Evolutionary conservation across 2,888 invertebrate species (phyloP).

Genomic region (Flexamia atlantica): DNA sequence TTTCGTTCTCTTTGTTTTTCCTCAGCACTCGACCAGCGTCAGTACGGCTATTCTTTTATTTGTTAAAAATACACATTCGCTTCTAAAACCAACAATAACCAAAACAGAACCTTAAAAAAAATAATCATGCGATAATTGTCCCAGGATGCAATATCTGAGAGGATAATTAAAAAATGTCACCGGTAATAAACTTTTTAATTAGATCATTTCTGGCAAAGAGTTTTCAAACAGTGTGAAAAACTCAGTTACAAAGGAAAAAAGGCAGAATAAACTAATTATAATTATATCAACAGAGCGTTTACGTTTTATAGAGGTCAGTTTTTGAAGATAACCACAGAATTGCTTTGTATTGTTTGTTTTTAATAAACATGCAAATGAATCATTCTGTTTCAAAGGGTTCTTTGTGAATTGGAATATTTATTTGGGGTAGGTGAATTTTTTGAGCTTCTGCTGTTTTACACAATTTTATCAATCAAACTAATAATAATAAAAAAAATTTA

Average conservation of each 20-base stretch:
- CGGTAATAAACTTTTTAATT: neutral
- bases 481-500: too few relatives aligned
- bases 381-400: neutral
- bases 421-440: too few relatives aligned
- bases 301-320: slow-evolving; percentile 5
- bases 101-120: too few relatives aligned
- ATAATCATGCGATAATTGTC: too few relatives aligned
- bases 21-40: too few relatives aligned
- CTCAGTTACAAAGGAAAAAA: slow-evolving; percentile 9
- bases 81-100: too few relatives aligned
- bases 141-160: neutral
- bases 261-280: slow-evolving; percentile 4
- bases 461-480: too few relatives aligned
- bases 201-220: neutral
- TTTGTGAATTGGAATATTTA: neutral
- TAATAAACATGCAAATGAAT: slow-evolving; percentile 45
- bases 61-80: too few relatives aligned
- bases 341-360: slow-evolving; percentile 37
- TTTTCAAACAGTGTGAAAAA: slow-evolving; percentile 4
- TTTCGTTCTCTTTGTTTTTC: too few relatives aligned
- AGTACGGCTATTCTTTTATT: too few relatives aligned
- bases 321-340: neutral
- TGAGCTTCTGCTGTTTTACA: too few relatives aligned
- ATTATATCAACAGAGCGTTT: slow-evolving; percentile 6
- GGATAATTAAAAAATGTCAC: neutral